Evolutionary conservation across 2,113 vertebrate genomes (phyloP), one percentile per base, ranked within the genome.

Genomic region (Eclectus roratus): DNA sequence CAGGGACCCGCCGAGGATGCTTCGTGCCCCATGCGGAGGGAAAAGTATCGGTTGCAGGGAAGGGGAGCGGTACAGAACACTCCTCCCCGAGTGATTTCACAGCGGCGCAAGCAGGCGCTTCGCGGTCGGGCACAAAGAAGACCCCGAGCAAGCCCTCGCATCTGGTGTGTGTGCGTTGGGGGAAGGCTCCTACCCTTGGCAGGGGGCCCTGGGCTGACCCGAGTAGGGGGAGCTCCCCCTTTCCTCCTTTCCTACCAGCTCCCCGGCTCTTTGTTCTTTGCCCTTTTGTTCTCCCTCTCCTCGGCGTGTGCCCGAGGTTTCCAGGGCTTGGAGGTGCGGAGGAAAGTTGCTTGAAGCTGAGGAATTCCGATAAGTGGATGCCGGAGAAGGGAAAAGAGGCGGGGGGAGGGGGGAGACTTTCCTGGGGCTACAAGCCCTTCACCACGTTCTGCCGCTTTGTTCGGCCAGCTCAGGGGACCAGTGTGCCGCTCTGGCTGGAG

Each of bases 221-320:
- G 14, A 86, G 44, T 50, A 10, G 3, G 23, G 77, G 21, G 19
- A 71, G 31, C 28, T 47, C 63, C 27, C 41, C 27, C 17, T 16
- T 61, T 7, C 23, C 33, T 44, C 3, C 4, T 17, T 3, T 68
- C 24, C 47, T 39, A 15, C 21, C 24, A 35, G 8, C 9, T 58
- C 14, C 56, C 10, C 29, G 15, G 43, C 78, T 68, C 96, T 94
- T 96, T 96, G 94, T 95, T 93, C 95, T 88, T 94, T 69, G 73
- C 81, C 92, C 63, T 79, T 93, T 97, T 97, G 95, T 95, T 91
- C 85, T 88, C 35, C 8, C 28, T 71, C 35, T 77, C 31, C 50
- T 88, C 52, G 19, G 63, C 44, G 43, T 65, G 47, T 24, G 74
- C 56, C 69, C 46, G 7, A 85, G 91, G 82, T 91, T 95, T 73